phyloP scores from a whole-genome alignment of 1,140 invertebrate species.

The Asobara japonica region DNA sequence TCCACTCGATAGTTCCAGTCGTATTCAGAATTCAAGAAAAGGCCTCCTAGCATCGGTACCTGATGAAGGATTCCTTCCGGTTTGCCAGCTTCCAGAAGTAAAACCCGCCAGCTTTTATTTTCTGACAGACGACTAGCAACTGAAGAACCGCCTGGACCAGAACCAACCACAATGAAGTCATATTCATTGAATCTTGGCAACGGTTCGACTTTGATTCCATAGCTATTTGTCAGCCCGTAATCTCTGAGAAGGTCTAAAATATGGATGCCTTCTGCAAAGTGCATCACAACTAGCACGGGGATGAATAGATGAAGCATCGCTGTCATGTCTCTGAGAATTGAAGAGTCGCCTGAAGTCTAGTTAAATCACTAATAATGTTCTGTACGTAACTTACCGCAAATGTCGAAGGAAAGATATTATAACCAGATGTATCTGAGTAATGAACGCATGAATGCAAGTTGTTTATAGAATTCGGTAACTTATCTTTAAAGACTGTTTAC shows the following conservation, averaged over 20 bases:
- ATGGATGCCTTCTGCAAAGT: not conserved
- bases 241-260: not conserved
- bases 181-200: not conserved
- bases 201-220: not conserved
- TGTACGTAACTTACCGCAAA: too few species aligned
- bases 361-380: too few species aligned
- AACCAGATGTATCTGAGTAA: too few species aligned
- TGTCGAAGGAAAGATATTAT: too few species aligned
- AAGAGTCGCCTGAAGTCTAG: too few species aligned
- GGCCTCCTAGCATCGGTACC: slow-evolving; percentile 59
- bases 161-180: not conserved
- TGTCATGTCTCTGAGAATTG: not conserved
- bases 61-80: slow-evolving; percentile 63
- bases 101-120: slow-evolving; percentile 61
- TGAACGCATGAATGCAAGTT: too few species aligned
- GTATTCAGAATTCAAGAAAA: slow-evolving; percentile 62
- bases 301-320: not conserved
- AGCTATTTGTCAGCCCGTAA: not conserved
- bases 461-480: too few species aligned
- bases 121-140: slow-evolving; percentile 71
- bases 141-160: slow-evolving; percentile 71
- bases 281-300: not conserved
- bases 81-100: slow-evolving; percentile 65
- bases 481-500: too few species aligned
- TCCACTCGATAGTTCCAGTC: slow-evolving; percentile 73